Evolutionary conservation across 2,888 invertebrate species (phyloP).

Genomic region (Rhagium mordax): DNA sequence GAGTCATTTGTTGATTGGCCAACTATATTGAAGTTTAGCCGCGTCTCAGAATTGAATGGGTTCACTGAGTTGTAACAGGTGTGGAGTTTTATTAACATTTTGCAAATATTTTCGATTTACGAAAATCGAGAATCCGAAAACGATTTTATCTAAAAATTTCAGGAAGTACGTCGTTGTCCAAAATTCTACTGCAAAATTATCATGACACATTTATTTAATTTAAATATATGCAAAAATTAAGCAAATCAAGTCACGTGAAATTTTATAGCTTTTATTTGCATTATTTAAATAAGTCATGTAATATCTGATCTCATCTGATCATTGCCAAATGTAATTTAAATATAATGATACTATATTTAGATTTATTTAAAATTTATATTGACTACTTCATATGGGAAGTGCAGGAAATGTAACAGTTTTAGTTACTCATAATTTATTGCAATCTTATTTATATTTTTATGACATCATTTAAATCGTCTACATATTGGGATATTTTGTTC

Average conservation of each 20-base stretch:
- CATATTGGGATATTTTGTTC: background rate
- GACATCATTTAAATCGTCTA: background rate
- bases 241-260: background rate
- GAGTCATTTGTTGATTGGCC: too few species aligned
- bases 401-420: background rate
- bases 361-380: constrained; percentile 19
- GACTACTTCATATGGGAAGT: constrained; percentile 6
- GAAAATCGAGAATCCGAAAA: too few species aligned
- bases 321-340: constrained; percentile 4
- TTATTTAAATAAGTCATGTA: background rate
- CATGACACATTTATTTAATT: background rate
- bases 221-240: background rate
- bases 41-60: too few species aligned
- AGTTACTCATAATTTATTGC: background rate
- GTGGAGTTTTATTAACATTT: too few species aligned
- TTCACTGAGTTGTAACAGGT: too few species aligned
- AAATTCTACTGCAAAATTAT: background rate
- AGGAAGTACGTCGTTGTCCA: too few species aligned
- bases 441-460: background rate
- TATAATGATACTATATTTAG: constrained; percentile 9
- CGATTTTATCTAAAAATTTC: too few species aligned
- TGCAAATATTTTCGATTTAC: too few species aligned
- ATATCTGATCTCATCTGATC: constrained; percentile 12
- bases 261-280: background rate
- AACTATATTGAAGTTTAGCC: too few species aligned